Base-by-base conservation (phyloP, 2,797 vertebrate species). In the Enteromius anoplus region DNA sequence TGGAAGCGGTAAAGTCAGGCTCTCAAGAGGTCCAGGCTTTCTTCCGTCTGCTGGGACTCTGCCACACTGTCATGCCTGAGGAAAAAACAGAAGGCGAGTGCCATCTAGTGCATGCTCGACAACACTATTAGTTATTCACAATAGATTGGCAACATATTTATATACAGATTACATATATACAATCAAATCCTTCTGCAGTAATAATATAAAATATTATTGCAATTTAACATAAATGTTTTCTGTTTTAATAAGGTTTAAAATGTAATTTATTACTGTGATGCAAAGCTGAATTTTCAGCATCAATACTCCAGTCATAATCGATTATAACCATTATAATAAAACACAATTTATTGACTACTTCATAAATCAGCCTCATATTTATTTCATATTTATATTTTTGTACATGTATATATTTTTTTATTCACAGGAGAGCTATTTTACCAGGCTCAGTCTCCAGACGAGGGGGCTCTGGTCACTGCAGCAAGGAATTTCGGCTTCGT, bases 401-500 rank as follows among this genome's bases (percentile, higher is more conserved):
- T 26, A 60, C 23, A 26, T 60, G 11, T 60, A 14, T 62, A 62
- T 62, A 15, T 64, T 64, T 32, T 26, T 64, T 85, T 76, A 53
- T 34, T 65, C 51, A 0, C 86, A 99, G 98, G 96, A 32, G 86
- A 94, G 60, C 92, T 99, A 1, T 82, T 91, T 65, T 99, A 99
- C 87, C 97, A 99, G 92, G 97, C 97, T 45, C 98, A 99, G 89
- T 99, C 98, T 68, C 97, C 98, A 8, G 97, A 99, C 6, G 98
- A 99, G 85, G 97, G 97, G 0, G 97, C 97, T 55, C 91, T 99
- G 2, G 97, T 99, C 69, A 99, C 97, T 0, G 98, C 97, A 9
- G 96, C 97, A 5, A 94, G 98, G 73, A 98, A 96, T 92, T 97
- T 99, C 10, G 98, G 97, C 17, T 98, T 97, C 71, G 96, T 98